These are phyloP conservation scores for Drepanosiphum platanoidis DNA, from an alignment of 2,888 invertebrate species.

Conservation along the genomic window DNA sequence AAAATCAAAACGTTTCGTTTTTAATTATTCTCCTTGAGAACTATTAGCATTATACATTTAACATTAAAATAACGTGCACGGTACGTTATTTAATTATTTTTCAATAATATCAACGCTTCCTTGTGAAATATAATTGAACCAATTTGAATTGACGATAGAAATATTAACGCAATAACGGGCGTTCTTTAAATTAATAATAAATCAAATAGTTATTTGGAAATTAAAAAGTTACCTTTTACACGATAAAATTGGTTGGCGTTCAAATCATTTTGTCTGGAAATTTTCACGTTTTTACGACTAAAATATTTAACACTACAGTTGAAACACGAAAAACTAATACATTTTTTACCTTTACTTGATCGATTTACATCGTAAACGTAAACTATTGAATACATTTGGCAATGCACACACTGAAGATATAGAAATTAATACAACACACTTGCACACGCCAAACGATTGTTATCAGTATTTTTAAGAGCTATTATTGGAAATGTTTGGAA, in stretches of 20 bases:
- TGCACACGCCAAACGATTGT: neutral
- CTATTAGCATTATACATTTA: neutral
- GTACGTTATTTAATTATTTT: neutral
- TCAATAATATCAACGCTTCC: neutral
- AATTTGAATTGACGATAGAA: neutral
- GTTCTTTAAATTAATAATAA: neutral
- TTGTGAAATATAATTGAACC: neutral
- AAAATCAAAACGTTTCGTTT: neutral
- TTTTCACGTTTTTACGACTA: slow-evolving; percentile 25
- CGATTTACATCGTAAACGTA: slow-evolving; percentile 41
- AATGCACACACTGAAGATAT: neutral
- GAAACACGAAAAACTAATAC: neutral
- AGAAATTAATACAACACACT: neutral
- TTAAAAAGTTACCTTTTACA: slow-evolving; percentile 38
- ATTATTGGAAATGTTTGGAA: slow-evolving; percentile 39
- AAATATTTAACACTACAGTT: slow-evolving; percentile 32
- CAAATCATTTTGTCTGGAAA: neutral
- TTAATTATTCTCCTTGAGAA: neutral
- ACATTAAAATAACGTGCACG: too few relatives aligned
- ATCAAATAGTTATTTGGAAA: neutral
- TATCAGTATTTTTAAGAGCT: neutral
- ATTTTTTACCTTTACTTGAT: neutral
- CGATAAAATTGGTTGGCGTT: slow-evolving; percentile 19
- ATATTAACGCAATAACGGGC: neutral
- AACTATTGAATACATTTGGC: slow-evolving; percentile 51